phyloP scores from a whole-genome alignment of 2,113 vertebrate genomes.

The Odocoileus hemionus region DNA sequence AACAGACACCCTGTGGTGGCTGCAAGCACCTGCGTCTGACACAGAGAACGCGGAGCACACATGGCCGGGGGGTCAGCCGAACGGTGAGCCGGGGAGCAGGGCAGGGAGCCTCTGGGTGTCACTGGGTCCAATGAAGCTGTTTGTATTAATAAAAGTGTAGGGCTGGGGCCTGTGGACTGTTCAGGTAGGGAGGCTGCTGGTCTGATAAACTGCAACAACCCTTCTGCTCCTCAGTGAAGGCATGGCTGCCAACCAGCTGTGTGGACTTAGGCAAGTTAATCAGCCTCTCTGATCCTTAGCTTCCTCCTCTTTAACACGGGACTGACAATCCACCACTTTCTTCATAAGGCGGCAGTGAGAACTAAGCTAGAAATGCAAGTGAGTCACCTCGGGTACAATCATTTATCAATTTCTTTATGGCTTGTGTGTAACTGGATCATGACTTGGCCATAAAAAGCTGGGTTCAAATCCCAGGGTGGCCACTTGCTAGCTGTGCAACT shows the following conservation, averaged over 20 bases:
- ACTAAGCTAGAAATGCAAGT: not conserved
- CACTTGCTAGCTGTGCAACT: not conserved
- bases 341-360: not conserved
- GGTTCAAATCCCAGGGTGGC: not conserved
- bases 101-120: not conserved
- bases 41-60: fast-evolving
- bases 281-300: not conserved
- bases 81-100: fast-evolving
- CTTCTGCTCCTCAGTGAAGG: not conserved
- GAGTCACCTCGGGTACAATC: not conserved
- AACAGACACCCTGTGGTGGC: not conserved
- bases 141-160: not conserved
- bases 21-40: not conserved
- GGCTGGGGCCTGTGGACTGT: not conserved
- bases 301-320: not conserved
- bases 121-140: not conserved
- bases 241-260: not conserved
- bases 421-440: not conserved
- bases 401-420: not conserved
- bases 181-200: not conserved
- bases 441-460: not conserved
- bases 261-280: not conserved
- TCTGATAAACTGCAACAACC: not conserved
- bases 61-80: fast-evolving
- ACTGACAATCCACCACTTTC: not conserved